Base-by-base conservation (phyloP, 2,797 vertebrate genomes). In the Periparus ater region DNA sequence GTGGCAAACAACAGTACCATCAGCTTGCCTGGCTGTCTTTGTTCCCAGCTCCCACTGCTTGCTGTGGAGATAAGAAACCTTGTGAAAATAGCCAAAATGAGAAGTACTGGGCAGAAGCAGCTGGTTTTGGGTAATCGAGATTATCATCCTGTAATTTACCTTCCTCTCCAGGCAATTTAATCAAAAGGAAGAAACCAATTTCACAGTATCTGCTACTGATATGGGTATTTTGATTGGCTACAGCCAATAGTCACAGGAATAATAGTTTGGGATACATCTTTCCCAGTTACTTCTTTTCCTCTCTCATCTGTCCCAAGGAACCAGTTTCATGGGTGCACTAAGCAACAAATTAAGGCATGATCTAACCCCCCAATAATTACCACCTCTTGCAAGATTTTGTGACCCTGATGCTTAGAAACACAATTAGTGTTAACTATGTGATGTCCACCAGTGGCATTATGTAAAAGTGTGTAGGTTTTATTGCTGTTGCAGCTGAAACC, bases 21-120 rank as follows among this genome's bases (percentile, higher is more conserved):
- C 32, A 90, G 5, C 80, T 82, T 84, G 91, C 87, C 51, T 65
- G 51, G 9, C 17, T 44, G 63, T 13, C 85, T 95, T 94, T 95
- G 83, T 95, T 93, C 74, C 71, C 50, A 76, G 80, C 61, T 92
- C 89, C 65, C 60, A 71, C 48, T 74, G 70, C 74, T 81, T 71
- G 38, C 58, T 54, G 53, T 32, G 60, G 66, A 60, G 58, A 88
- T 38, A 80, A 63, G 91, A 88, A 79, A 79, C 54, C 34, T 57
- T 62, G 79, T n/a, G 68, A 88, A 96, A 96, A 85, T 25, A 76
- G 73, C 57, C 38, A 42, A 67, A 51, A 70, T 44, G 29, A 1
- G 2, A 78, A 85, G 29, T 62, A 14, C 10, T 4, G 3, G 23
- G 73, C 40, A 62, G 68, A 92, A 85, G 75, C 1, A 2, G 19